phyloP scores from a whole-genome alignment of 2,797 vertebrate genomes.

The Mycteria americana region DNA sequence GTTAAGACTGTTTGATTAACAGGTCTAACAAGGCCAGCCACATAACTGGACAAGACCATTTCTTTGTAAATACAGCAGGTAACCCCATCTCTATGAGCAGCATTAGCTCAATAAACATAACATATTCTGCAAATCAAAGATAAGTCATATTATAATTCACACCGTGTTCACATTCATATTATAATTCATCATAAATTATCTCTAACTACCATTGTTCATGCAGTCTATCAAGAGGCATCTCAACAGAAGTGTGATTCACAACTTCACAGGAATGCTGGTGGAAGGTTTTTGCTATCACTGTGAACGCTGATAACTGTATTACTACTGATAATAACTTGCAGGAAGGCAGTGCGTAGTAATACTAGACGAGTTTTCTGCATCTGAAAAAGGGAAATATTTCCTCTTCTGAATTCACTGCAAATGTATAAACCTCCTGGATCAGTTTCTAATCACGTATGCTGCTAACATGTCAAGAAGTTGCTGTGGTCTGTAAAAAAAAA shows the following conservation, averaged over 20 bases:
- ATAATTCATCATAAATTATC: neutral
- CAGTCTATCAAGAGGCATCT: neutral
- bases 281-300: neutral
- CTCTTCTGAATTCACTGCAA: neutral
- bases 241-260: conserved; percentile 12
- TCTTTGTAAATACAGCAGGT: neutral
- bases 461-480: neutral
- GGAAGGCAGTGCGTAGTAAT: neutral
- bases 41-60: neutral
- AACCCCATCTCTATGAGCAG: neutral
- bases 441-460: neutral
- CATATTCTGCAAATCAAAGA: neutral
- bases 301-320: neutral
- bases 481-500: neutral
- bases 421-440: neutral
- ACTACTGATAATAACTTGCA: neutral
- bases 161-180: neutral
- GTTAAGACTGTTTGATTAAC: neutral
- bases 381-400: neutral
- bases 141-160: neutral
- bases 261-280: neutral
- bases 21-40: neutral
- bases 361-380: neutral
- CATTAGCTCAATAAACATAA: neutral
- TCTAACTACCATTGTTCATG: neutral